phyloP scores from a whole-genome alignment of 2,888 invertebrate genomes.

The Phragmatobia fuliginosa region DNA sequence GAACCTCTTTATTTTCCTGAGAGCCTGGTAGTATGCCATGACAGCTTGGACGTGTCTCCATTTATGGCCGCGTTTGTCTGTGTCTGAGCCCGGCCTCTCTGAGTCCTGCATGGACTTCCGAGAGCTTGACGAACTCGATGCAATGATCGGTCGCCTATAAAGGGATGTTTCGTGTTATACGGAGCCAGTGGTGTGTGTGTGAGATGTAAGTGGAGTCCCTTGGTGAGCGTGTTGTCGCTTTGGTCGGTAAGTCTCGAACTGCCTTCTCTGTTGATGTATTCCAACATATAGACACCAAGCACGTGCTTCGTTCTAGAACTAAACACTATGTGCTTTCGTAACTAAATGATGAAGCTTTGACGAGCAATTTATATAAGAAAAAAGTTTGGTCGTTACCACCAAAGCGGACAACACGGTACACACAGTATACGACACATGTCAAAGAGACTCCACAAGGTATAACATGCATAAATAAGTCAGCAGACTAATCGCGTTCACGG shows the following conservation, averaged over 20 bases:
- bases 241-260: constrained; percentile 39
- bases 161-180: constrained; percentile 79
- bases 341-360: constrained; percentile 35
- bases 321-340: constrained; percentile 33
- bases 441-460: constrained; percentile 67
- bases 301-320: constrained; percentile 30
- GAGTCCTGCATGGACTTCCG: constrained; percentile 80
- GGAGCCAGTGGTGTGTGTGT: constrained; percentile 62
- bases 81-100: constrained; percentile 75
- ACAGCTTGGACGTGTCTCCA: constrained; percentile 96
- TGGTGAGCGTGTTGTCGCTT: constrained; percentile 58
- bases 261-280: constrained; percentile 7
- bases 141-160: constrained; percentile 85
- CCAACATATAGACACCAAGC: constrained; percentile 8
- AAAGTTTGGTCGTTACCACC: constrained; percentile 47
- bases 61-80: constrained; percentile 88
- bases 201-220: constrained; percentile 61
- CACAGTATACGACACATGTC: constrained; percentile 52
- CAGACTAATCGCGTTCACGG: constrained; percentile 64
- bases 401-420: constrained; percentile 55
- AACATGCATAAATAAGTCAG: constrained; percentile 72
- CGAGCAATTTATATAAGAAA: constrained; percentile 30
- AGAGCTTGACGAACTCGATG: constrained; percentile 82
- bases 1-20: constrained; percentile 96
- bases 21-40: constrained; percentile 95